Conservation (phyloP, 2,797 vertebrate genomes). For the Halcyon leucocephala region DNA sequence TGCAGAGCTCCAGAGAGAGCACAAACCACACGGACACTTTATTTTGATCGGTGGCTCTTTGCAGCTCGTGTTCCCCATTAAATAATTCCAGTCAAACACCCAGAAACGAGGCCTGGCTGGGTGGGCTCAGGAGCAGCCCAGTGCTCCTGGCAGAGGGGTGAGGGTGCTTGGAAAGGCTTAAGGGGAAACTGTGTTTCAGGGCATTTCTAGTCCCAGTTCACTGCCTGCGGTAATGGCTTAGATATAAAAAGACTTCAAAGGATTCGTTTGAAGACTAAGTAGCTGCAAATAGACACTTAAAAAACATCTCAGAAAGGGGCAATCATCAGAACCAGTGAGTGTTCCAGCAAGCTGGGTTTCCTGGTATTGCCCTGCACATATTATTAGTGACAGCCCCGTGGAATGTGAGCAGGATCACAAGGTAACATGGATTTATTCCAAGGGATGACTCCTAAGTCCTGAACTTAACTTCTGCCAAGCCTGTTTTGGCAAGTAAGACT, state of each 20-base stretch:
- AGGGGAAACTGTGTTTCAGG: neutral
- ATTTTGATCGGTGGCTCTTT: neutral
- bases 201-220: neutral
- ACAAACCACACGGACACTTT: neutral
- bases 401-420: constrained; percentile 29
- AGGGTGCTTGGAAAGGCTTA: neutral
- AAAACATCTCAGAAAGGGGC: neutral
- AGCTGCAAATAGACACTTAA: constrained; percentile 15
- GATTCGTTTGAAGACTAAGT: neutral
- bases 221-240: constrained; percentile 2
- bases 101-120: neutral
- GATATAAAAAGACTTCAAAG: neutral
- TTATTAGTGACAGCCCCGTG: neutral
- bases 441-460: neutral
- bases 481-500: neutral
- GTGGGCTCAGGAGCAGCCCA: neutral
- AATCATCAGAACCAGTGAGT: neutral
- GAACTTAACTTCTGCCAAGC: neutral
- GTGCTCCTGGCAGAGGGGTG: neutral
- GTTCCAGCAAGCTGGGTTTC: neutral
- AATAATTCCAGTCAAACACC: neutral
- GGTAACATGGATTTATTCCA: constrained; percentile 44
- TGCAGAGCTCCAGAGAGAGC: neutral
- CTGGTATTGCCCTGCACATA: neutral
- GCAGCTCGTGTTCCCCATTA: neutral